phyloP scores from a whole-genome alignment of 2,888 invertebrate genomes.

The Escarpia spicata region DNA sequence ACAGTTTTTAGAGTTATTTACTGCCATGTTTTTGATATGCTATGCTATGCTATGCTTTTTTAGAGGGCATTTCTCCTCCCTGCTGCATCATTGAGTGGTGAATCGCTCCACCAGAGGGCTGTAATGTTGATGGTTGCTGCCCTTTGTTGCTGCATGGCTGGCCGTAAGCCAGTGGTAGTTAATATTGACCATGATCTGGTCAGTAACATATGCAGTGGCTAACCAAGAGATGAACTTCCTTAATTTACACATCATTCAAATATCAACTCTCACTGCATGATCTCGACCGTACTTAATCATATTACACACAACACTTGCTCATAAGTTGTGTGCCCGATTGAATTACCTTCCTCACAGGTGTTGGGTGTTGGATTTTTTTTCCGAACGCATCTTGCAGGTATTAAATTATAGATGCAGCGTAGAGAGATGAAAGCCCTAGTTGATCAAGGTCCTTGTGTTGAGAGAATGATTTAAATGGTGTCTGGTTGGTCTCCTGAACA shows the following conservation, averaged over 20 bases:
- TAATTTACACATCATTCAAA: not conserved
- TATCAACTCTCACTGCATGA: not conserved
- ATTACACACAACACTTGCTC: not conserved
- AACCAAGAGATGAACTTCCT: not conserved
- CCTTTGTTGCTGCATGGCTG: no score
- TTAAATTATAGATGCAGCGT: slow-evolving; percentile 16
- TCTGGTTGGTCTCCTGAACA: not conserved
- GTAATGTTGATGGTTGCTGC: no score
- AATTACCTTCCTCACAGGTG: not conserved
- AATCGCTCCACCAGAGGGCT: no score
- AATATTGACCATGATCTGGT: not conserved
- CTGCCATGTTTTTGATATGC: no score
- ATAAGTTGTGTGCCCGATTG: not conserved
- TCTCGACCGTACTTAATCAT: not conserved
- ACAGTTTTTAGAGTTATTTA: no score
- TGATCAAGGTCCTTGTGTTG: not conserved
- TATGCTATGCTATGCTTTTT: no score
- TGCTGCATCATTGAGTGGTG: no score
- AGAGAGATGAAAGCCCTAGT: not conserved
- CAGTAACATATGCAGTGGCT: not conserved
- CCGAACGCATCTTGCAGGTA: not conserved
- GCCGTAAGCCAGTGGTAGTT: no score
- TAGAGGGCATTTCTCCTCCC: no score
- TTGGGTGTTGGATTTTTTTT: not conserved
- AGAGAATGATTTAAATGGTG: not conserved